Conservation (phyloP, 2,888 invertebrate genomes). For the Apodemia mormo region DNA sequence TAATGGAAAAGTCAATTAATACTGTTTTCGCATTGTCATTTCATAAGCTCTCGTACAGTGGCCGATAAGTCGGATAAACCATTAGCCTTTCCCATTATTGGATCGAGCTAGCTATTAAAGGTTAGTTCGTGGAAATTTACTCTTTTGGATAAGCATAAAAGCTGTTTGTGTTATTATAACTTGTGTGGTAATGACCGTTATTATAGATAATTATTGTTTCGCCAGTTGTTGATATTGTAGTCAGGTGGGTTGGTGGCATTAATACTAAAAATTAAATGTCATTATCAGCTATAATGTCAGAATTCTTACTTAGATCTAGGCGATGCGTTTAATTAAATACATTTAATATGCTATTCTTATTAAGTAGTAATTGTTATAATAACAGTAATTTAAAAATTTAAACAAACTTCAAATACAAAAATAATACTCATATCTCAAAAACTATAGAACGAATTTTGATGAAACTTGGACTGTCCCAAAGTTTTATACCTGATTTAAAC, state of each 20-base stretch:
- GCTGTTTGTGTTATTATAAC: constrained; percentile 32
- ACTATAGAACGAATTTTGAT: too few relatives aligned
- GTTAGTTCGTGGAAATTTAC: neutral
- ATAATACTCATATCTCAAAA: too few relatives aligned
- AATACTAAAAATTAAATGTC: neutral
- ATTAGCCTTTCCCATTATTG: constrained; percentile 23
- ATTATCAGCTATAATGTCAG: neutral
- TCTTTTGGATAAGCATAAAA: neutral
- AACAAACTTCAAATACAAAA: too few relatives aligned
- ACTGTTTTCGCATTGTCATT: constrained; percentile 21
- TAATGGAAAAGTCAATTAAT: constrained; percentile 21
- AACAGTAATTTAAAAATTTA: too few relatives aligned
- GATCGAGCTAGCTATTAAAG: constrained; percentile 8
- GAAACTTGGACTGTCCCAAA: too few relatives aligned
- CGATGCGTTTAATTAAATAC: too few relatives aligned
- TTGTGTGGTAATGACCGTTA: constrained; percentile 29
- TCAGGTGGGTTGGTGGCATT: neutral
- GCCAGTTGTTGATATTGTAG: neutral
- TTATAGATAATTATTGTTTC: constrained; percentile 19
- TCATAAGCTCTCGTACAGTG: constrained; percentile 15
- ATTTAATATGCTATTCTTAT: too few relatives aligned
- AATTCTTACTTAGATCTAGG: too few relatives aligned
- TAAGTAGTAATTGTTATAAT: too few relatives aligned
- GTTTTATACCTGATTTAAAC: too few relatives aligned
- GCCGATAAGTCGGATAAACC: constrained; percentile 17